phyloP scores from a whole-genome alignment of 2,797 vertebrate species.

The Eremophila alpestris region DNA sequence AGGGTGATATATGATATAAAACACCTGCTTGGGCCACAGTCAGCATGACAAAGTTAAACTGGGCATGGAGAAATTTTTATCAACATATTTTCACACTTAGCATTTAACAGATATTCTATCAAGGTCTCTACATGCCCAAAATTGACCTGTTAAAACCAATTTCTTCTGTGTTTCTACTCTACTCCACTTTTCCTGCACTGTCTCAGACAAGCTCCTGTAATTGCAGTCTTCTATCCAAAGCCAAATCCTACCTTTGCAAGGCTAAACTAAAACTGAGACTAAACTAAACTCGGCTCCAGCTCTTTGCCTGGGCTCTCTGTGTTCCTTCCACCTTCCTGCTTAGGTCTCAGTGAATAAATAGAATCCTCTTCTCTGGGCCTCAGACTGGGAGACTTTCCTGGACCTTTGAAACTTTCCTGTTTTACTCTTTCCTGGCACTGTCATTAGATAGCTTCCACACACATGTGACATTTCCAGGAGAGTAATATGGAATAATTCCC shows the following conservation, averaged over 20 bases:
- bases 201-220: background rate
- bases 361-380: background rate
- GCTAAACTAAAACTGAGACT: background rate
- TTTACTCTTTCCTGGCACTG: background rate
- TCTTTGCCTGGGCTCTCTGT: background rate
- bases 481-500: constrained; percentile 19
- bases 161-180: background rate
- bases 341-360: background rate
- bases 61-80: background rate
- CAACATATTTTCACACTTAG: background rate
- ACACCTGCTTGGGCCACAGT: background rate
- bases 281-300: background rate
- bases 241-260: background rate
- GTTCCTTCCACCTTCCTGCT: background rate
- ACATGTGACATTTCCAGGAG: background rate
- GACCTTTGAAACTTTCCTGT: background rate
- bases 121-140: background rate
- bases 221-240: background rate
- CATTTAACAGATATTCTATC: background rate
- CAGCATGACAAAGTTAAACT: background rate
- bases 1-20: background rate
- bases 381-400: background rate
- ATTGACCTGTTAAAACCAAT: background rate
- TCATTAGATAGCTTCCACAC: background rate
- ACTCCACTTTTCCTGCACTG: background rate